Evolutionary conservation across 2,113 vertebrate genomes (phyloP), one percentile per base, ranked within the genome.

Genomic region (Amphiprion ocellaris): DNA sequence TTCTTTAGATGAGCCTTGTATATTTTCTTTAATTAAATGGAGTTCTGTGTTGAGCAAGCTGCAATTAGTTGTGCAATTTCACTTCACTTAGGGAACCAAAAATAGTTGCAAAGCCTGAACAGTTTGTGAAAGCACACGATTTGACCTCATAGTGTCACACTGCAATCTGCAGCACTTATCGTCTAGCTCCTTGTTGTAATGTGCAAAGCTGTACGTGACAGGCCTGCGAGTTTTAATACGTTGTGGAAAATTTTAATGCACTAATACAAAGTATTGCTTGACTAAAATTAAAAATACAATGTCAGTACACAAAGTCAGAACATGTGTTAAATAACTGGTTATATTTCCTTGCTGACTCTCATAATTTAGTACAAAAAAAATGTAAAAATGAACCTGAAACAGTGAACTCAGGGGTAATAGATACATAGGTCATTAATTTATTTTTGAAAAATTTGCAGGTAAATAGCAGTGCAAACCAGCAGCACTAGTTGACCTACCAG

Each of bases 401-500:
- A 4, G 41, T 44, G 41, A 44, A 44, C 41, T 44, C 41, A 44
- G 3, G 2, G 33, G 33, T 37, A 37, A 37, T 1, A 4, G 12
- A 44, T 15, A 12, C 2, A 44, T 4, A 44, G 3, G 2, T 44
- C 8, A 44, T 44, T 4, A 44, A 44, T 44, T 15, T 3, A 44
- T 12, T 12, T 41, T 41, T 14, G 15, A 44, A 44, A 44, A 10
- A 44, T 44, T 44, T 44, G 10, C 1, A 14, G 41, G 11, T 11
- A 24, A 6, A 67, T 7, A 66, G 33, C 3, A 47, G 4, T 46
- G 28, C 52, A 53, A 23, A 78, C 11, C 0, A 47, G 26, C 24
- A 59, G 33, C 11, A 46, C 4, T 23, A 26, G 21, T n/a, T 24
- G 4, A 74, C 76, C 5, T 77, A 91, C 90, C 89, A 21, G 44